Base-by-base conservation (phyloP, 2,797 vertebrate species). In the Thamnophis elegans region DNA sequence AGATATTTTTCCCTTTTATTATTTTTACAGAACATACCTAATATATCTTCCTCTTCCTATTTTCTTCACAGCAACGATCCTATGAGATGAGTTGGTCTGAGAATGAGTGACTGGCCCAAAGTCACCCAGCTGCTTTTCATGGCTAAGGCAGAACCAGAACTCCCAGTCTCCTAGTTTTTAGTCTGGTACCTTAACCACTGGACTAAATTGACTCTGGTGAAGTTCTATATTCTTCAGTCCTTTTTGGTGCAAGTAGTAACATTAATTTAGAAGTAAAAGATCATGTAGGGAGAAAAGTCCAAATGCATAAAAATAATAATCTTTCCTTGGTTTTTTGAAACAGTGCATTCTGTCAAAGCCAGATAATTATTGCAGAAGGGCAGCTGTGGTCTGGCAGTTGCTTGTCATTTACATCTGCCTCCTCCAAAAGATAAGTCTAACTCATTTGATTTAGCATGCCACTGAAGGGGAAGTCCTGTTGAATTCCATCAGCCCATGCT, bases 401-500 rank as follows among this genome's bases (percentile, higher is more conserved):
- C 94, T 96, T 95, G 94, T 95, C 95, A 94, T 93, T 93, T 96
- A 58, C 89, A 53, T 82, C 92, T 94, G 47, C 12, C 2, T 94
- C 62, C 92, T 68, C 26, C 94, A 91, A 94, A 95, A 96, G 82
- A 94, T 54, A 96, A 94, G 92, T 36, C 92, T 88, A 97, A 87
- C 73, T 97, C 91, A 93, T 94, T 96, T 92, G 95, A 94, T 93
- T 94, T 93, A 78, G 94, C 90, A 95, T 88, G 54, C 58, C 94
- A 89, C 87, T 95, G 92, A 94, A 96, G 58, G 89, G 94, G 60
- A 97, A 96, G 92, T 87, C 22, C 89, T 95, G 96, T 95, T 94
- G 95, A 91, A 93, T 86, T 93, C 92, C 89, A 95, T 95, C 91
- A 95, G 90, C 95, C 94, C 93, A 78, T 58, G 91, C 94, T 95